Percentiles rank a stretch among this genome's conserved stretches.
phyloP scores from a whole-genome alignment of 1,140 invertebrate species.

The Polypedilum pembai region DNA sequence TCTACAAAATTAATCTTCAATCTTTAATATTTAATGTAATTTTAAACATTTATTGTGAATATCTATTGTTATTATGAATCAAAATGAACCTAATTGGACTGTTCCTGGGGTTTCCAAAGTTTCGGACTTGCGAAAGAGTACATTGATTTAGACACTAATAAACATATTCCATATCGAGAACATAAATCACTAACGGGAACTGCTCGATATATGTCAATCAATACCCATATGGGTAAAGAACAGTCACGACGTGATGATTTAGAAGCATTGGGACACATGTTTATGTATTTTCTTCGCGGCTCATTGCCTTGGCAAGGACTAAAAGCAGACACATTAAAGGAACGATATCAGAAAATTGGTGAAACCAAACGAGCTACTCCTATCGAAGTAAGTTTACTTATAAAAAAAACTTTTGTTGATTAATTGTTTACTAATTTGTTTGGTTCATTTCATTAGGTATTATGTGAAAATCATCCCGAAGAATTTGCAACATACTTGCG shows the following conservation, averaged over 20 bases:
- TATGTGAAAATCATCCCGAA: constrained; percentile 97
- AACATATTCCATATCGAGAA: constrained; percentile 99
- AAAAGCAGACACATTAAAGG: constrained; percentile 98
- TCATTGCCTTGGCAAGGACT: constrained; percentile 99
- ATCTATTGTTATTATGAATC: too few species aligned
- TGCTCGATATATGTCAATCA: constrained; percentile 99
- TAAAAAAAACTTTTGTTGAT: neutral
- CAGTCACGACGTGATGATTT: constrained; percentile 98
- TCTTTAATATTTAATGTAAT: too few species aligned
- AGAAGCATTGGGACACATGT: constrained; percentile 99
- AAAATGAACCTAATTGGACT: too few species aligned
- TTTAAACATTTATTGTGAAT: too few species aligned
- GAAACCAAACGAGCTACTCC: constrained; percentile 98
- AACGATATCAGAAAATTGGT: constrained; percentile 99
- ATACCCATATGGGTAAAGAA: constrained; percentile 99
- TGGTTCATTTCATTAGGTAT: constrained; percentile 45
- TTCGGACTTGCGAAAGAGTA: constrained; percentile 99
- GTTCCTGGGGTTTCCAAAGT: too few species aligned
- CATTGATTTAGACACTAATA: constrained; percentile 99
- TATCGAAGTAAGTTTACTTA: constrained; percentile 60
- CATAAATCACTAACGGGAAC: constrained; percentile 98
- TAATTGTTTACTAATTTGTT: neutral
- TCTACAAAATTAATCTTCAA: too few species aligned
- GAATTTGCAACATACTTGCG: constrained; percentile 95
- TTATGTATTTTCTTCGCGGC: constrained; percentile 99